Percentiles rank a stretch among this genome's conserved stretches.
phyloP scores from a whole-genome alignment of 1,140 invertebrate genomes.

The Zaprionus taronus region DNA sequence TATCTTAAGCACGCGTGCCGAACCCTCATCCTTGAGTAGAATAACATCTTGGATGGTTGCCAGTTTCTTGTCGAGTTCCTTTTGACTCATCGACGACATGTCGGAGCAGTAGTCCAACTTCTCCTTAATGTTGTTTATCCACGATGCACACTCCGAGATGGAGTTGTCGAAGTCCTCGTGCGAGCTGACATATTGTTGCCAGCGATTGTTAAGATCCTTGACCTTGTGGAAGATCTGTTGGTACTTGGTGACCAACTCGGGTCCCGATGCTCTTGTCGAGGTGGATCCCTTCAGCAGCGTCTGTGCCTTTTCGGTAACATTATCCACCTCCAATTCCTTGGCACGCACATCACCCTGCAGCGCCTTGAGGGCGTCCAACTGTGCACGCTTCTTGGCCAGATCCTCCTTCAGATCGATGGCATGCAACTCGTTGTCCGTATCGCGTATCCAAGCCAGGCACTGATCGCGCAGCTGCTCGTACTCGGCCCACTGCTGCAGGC shows the following conservation, averaged over 20 bases:
- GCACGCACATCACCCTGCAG: conserved; percentile 95
- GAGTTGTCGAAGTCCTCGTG: conserved; percentile 95
- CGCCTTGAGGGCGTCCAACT: conserved; percentile 91
- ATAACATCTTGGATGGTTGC: conserved; percentile 94
- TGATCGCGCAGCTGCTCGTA: conserved; percentile 95
- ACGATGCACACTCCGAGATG: conserved; percentile 91
- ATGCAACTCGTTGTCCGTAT: conserved; percentile 94
- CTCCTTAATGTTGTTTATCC: conserved; percentile 93
- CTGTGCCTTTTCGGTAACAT: conserved; percentile 95
- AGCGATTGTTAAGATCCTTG: conserved; percentile 94
- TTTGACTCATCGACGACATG: conserved; percentile 91
- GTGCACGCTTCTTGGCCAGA: conserved; percentile 92
- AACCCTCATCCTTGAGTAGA: conserved; percentile 95
- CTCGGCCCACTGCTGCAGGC: conserved; percentile 95
- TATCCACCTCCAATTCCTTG: conserved; percentile 96
- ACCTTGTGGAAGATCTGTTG: conserved; percentile 95
- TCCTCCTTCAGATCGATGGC: conserved; percentile 94
- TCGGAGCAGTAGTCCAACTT: conserved; percentile 94
- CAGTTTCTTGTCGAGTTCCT: conserved; percentile 94
- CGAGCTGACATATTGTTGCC: conserved; percentile 95
- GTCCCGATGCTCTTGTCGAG: conserved; percentile 88
- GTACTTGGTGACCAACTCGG: conserved; percentile 95
- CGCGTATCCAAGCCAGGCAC: conserved; percentile 94
- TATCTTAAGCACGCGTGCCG: conserved; percentile 92
- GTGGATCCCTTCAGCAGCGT: conserved; percentile 89